These are phyloP conservation scores for Hippocampus zosterae DNA, from an alignment of 2,113 vertebrate genomes.

Conservation along the genomic window DNA sequence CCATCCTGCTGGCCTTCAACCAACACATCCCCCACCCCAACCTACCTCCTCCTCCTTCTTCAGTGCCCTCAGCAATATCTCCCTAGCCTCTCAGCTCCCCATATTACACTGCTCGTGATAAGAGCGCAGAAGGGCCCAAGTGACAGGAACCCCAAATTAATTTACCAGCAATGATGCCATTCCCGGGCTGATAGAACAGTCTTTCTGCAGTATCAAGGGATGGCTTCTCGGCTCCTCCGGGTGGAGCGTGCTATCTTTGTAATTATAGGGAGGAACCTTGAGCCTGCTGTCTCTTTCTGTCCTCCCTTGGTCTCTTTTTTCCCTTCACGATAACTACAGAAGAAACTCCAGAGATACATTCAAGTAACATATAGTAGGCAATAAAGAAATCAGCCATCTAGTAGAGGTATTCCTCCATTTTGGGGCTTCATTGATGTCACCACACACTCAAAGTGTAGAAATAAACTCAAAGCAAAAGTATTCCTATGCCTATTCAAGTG, in stretches of 20 bases:
- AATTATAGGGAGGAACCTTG: conserved; percentile 62
- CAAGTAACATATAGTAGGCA: not conserved
- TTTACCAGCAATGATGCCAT: conserved; percentile 67
- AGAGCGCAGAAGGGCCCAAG: conserved; percentile 56
- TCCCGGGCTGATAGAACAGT: conserved; percentile 64
- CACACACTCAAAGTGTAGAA: not conserved
- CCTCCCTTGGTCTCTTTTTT: conserved; percentile 22
- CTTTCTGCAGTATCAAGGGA: conserved; percentile 65
- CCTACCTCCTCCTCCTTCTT: conserved; percentile 7
- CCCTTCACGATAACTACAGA: conserved; percentile 32
- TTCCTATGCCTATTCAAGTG: not conserved
- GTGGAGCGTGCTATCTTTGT: conserved; percentile 60
- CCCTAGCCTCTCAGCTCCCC: conserved; percentile 60
- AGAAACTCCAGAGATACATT: conserved; percentile 33
- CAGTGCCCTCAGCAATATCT: conserved; percentile 55
- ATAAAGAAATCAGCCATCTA: conserved; percentile 51
- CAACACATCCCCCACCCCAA: not conserved
- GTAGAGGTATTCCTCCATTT: not conserved
- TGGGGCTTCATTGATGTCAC: conserved; percentile 9
- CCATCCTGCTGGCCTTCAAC: conserved; percentile 5
- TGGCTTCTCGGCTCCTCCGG: conserved; percentile 45
- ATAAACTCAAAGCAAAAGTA: not conserved
- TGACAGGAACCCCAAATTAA: conserved; percentile 71
- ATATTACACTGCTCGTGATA: conserved; percentile 63
- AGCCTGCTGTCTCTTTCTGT: conserved; percentile 40